Percentiles rank a stretch among this genome's conserved stretches.
Evolutionary conservation across 2,113 vertebrate species (phyloP).

Genomic region (Rhynchopsitta pachyrhyncha): DNA sequence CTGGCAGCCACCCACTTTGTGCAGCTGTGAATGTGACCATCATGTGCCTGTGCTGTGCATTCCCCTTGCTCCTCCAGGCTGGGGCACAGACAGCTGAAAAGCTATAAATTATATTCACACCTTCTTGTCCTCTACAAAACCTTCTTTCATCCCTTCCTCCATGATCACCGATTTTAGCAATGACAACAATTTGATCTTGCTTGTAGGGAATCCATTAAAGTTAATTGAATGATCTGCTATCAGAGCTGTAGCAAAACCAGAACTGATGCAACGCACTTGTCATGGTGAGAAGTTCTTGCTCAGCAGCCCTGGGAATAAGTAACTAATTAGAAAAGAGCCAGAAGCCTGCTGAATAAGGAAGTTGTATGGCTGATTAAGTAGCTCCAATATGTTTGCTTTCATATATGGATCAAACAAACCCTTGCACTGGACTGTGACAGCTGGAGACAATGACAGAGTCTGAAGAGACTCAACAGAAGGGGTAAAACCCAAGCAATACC

Average conservation of each 20-base stretch:
- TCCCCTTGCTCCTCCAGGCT: neutral
- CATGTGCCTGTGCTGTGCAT: accelerated
- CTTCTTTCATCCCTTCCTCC: neutral
- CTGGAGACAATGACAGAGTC: neutral
- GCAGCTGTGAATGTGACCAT: neutral
- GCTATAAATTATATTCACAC: neutral
- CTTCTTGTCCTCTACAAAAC: neutral
- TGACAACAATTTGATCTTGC: neutral
- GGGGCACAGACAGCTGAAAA: neutral
- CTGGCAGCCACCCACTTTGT: neutral
- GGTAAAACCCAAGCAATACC: neutral
- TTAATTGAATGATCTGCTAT: neutral
- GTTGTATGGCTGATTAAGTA: neutral
- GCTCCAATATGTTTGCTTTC: neutral
- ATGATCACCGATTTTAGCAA: neutral
- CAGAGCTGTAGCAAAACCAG: neutral
- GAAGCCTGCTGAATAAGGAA: constrained; percentile 23
- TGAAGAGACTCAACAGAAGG: neutral
- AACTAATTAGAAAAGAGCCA: constrained; percentile 17
- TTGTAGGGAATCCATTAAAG: neutral
- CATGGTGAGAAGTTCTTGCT: neutral
- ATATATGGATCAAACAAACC: neutral
- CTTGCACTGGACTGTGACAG: constrained; percentile 8
- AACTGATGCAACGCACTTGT: neutral
- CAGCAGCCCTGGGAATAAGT: constrained; percentile 23